Evolutionary conservation across 2,797 vertebrate species (phyloP).

Genomic region (Hydrocynus forskahlii): DNA sequence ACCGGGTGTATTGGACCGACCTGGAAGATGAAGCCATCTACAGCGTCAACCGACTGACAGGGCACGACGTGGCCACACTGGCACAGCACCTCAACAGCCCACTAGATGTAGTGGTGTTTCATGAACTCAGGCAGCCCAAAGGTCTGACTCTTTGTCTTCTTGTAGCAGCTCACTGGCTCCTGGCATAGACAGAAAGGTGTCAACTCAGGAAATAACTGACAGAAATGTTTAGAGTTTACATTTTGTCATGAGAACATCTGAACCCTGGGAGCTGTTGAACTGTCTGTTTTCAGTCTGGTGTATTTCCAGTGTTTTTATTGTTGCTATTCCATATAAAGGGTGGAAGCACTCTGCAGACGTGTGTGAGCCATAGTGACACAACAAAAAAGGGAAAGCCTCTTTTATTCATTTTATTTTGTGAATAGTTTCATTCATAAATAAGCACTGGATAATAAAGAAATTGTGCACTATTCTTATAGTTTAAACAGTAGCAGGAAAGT

Average conservation of each 20-base stretch:
- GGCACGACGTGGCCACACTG: slow-evolving; percentile 84
- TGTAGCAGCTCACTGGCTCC: background rate
- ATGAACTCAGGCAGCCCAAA: slow-evolving; percentile 93
- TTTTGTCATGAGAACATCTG: background rate
- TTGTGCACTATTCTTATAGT: slow-evolving; percentile 56
- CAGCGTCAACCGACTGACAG: slow-evolving; percentile 91
- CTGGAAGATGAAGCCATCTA: slow-evolving; percentile 95
- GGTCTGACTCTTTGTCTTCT: slow-evolving; percentile 72
- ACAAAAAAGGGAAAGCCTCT: slow-evolving; percentile 10
- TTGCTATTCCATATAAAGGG: background rate
- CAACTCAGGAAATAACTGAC: background rate
- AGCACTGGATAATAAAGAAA: slow-evolving; percentile 62
- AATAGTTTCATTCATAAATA: slow-evolving; percentile 67
- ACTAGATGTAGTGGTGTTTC: slow-evolving; percentile 94
- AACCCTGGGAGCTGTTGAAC: too few relatives aligned
- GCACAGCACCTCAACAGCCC: slow-evolving; percentile 96
- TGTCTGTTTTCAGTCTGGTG: too few relatives aligned
- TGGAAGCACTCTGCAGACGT: background rate
- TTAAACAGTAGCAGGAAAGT: slow-evolving; percentile 49
- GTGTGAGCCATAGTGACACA: slow-evolving; percentile 4
- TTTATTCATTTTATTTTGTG: slow-evolving; percentile 63
- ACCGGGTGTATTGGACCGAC: slow-evolving; percentile 95
- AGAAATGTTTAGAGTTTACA: background rate
- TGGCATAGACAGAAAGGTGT: background rate
- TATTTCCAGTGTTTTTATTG: background rate